phyloP scores from a whole-genome alignment of 1,140 invertebrate species.

The Bombus pyrosoma region DNA sequence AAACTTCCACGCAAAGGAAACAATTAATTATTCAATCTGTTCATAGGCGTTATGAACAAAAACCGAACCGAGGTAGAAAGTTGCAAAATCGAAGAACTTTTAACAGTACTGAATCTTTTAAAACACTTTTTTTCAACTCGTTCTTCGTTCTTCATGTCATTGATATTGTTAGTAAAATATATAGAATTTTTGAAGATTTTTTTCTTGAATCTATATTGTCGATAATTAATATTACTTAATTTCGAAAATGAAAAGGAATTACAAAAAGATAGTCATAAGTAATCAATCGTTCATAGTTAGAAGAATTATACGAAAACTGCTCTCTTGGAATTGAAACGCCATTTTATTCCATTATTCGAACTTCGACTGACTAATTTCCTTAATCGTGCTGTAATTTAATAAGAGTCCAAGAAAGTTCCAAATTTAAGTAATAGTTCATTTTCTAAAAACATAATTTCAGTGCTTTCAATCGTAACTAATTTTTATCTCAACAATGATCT shows the following conservation, averaged over 20 bases:
- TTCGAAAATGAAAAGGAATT: not conserved
- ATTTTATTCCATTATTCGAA: no score
- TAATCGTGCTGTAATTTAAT: no score
- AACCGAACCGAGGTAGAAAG: not conserved
- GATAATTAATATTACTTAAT: not conserved
- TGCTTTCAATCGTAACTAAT: no score
- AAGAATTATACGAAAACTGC: no score
- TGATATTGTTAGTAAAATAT: not conserved
- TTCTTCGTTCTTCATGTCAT: not conserved
- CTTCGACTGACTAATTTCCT: no score
- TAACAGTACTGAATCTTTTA: not conserved
- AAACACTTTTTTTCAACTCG: not conserved
- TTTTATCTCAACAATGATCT: no score
- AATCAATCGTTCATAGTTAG: no score
- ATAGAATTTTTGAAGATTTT: not conserved
- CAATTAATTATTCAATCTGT: conserved; percentile 29
- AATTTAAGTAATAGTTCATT: no score
- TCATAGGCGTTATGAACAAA: not conserved
- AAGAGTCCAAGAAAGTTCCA: no score
- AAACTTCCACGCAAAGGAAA: conserved; percentile 23
- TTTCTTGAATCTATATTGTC: not conserved
- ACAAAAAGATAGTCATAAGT: no score
- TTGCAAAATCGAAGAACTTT: not conserved
- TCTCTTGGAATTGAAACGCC: no score
- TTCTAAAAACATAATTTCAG: no score